Evolutionary conservation across 2,888 invertebrate genomes (phyloP), one percentile per base, ranked within the genome.

Genomic region (Seira musarum): DNA sequence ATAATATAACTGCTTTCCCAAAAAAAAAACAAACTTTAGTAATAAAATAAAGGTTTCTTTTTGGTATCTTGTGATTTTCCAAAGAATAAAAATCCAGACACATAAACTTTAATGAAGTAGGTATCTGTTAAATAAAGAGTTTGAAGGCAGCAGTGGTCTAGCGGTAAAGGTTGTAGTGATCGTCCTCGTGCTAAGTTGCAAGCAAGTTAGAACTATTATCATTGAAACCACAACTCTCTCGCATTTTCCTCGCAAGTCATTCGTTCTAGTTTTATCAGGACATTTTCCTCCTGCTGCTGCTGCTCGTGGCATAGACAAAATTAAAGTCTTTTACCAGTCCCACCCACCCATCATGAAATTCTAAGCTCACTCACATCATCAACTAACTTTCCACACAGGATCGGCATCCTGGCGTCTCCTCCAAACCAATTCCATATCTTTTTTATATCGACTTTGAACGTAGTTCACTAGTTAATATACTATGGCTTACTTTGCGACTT

Each of bases 361-460:
- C 74, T 57, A 67, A 74, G 75, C 64, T 73, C 61, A 64, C 40
- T 63, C 71, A 63, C 60, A 60, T 40, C 24, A 64, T 63, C n/a
- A 25, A 67, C 53, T 25, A 60, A 66, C 63, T 68, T 73, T 73
- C 40, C 53, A 67, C 67, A 67, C 63, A 53, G 73, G 73, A 73
- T 79, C 73, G 73, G 79, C 79, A 73, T 79, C 53, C 73, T 79
- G 79, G 79, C 72, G 79, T 79, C 79, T 73, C 79, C 73, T 73
- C 73, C 79, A 79, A 79, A 79, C 79, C 79, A 73, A 73, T 79
- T 79, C 73, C 79, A 73, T 73, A 79, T 73, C 73, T 73, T 79
- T 79, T 78, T 46, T 78, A 78, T 78, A 77, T 77, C 64, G 65
- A 53, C 35, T 77, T 25, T 70, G 64, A 25, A 70, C 57, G 30